Base-by-base conservation (phyloP, 2,888 invertebrate genomes). In the Anoplius nigerrimus region DNA sequence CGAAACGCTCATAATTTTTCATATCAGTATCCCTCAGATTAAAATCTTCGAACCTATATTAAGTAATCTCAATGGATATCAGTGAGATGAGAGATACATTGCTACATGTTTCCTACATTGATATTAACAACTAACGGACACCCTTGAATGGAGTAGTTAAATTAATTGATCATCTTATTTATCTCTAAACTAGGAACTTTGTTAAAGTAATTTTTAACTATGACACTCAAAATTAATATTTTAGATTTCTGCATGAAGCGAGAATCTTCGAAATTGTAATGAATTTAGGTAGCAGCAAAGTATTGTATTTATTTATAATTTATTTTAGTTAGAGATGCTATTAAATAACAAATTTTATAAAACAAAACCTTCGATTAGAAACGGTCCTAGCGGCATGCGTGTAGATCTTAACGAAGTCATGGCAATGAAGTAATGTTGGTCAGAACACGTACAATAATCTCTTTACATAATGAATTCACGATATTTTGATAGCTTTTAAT, bases 281-380 rank as follows among this genome's bases (percentile, higher is more conserved):
- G 80, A 87, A 87, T 86, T 87, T 88, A 88, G 88, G 85, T 88
- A 88, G 88, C 84, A 80, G 76, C 83, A 83, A 87, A 84, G 84
- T 87, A 85, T 84, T 86, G 80, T 87, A 88, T 88, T 88, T 88
- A 88, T 87, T 88, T 84, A 81, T 88, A 88, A 88, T 87, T 88
- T 88, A 88, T 88, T 88, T 75, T 88, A 84, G 85, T 82, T 85
- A 86, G 85, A 84, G 77, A 85, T 83, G 82, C 82, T 83, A 84
- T 82, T 82, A 82, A 85, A 82, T 85, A 82, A 85, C 71, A 82
- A 85, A 86, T 86, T 84, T 57, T 61, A 70, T 71, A 56, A 61
- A 56, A 63, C 60, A 68, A 55, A 63, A 61, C 62, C 62, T 55
- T 73, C 64, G 62, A 63, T 79, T 71, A 58, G 62, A 64, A 69